phyloP scores from a whole-genome alignment of 2,888 invertebrate genomes.

The Arrhopalites spinosus region DNA sequence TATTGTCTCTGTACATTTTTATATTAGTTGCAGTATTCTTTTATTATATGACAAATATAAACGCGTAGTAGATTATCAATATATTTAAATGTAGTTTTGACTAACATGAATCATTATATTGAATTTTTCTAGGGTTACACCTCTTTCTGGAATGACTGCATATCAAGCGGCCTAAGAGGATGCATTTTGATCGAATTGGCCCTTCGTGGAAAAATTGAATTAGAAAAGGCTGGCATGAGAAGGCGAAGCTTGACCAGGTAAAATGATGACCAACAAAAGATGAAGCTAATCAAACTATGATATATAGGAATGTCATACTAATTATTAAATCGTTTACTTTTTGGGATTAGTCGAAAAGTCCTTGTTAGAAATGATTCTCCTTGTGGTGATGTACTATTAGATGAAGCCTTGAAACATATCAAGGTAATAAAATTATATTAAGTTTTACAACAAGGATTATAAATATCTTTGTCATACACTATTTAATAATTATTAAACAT shows the following conservation, averaged over 20 bases:
- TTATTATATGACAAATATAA: slow-evolving; percentile 1
- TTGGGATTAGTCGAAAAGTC: slow-evolving; percentile 72
- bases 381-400: slow-evolving; percentile 81
- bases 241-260: slow-evolving; percentile 77
- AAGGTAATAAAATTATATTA: slow-evolving; percentile 62
- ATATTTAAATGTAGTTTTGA: background rate
- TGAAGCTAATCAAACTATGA: background rate
- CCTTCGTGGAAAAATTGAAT: slow-evolving; percentile 89
- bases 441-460: too few species aligned
- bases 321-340: background rate
- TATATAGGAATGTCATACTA: background rate
- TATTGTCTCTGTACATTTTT: too few species aligned
- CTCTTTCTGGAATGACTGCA: slow-evolving; percentile 99
- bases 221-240: slow-evolving; percentile 96
- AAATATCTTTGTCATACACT: too few species aligned
- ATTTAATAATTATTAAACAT: too few species aligned
- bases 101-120: too few species aligned
- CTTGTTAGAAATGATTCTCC: slow-evolving; percentile 85
- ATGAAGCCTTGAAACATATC: slow-evolving; percentile 71
- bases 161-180: slow-evolving; percentile 96
- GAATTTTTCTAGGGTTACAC: slow-evolving; percentile 81
- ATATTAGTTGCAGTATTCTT: too few species aligned
- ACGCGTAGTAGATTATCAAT: background rate
- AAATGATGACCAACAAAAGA: background rate
- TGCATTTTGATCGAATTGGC: slow-evolving; percentile 98